Conservation (phyloP, 2,113 vertebrate genomes). For the Petaurus breviceps region DNA sequence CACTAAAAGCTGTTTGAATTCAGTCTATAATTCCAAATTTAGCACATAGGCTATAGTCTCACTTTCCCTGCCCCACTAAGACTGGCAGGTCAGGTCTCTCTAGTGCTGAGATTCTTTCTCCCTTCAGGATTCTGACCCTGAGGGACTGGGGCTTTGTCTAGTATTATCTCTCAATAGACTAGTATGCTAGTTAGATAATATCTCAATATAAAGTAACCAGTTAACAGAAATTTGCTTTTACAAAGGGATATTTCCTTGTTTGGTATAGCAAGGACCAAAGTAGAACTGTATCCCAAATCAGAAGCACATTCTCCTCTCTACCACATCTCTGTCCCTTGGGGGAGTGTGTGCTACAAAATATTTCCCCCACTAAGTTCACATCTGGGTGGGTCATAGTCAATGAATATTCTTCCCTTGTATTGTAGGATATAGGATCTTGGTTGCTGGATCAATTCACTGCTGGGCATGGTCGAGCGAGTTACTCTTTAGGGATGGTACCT, state of each 20-base stretch:
- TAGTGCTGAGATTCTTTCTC: background rate
- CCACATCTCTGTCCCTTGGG: background rate
- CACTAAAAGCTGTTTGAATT: background rate
- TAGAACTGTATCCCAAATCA: background rate
- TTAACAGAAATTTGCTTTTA: background rate
- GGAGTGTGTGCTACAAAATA: background rate
- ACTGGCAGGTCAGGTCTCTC: background rate
- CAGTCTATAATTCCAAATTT: background rate
- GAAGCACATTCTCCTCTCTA: background rate
- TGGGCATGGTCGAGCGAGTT: background rate
- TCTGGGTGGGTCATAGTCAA: background rate
- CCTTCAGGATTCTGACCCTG: background rate
- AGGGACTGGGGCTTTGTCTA: background rate
- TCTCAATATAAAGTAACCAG: background rate
- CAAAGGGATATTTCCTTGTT: background rate
- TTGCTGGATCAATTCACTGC: background rate
- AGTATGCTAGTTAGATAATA: too few relatives aligned
- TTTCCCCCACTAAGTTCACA: background rate
- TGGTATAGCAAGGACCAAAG: background rate
- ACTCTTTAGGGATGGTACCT: background rate
- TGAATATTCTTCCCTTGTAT: background rate
- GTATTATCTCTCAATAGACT: background rate
- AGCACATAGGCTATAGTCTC: background rate
- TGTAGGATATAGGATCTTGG: background rate
- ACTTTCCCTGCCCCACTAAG: background rate